phyloP scores from a whole-genome alignment of 2,888 invertebrate species.

The Leucophenga maculata region DNA sequence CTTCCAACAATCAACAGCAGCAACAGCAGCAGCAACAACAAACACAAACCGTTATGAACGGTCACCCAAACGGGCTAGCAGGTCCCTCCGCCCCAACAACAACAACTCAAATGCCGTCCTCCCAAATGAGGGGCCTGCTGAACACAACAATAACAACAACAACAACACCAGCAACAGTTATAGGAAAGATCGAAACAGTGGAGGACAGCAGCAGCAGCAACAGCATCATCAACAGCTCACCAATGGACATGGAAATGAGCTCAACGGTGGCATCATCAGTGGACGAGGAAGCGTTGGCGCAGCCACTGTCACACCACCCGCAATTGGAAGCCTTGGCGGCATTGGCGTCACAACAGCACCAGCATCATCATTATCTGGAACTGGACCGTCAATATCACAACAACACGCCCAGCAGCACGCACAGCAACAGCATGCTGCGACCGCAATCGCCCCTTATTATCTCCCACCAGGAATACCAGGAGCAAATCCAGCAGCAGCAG shows the following conservation, averaged over 20 bases:
- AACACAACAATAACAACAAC: slow-evolving; percentile 81
- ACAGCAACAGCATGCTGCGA: slow-evolving; percentile 48
- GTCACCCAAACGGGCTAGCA: slow-evolving; percentile 97
- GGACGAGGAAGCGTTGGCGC: slow-evolving; percentile 39
- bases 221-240: slow-evolving; percentile 51
- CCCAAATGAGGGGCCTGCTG: slow-evolving; percentile 93
- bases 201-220: slow-evolving; percentile 58
- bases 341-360: slow-evolving; percentile 39
- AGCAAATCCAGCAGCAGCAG: slow-evolving; percentile 55
- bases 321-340: slow-evolving; percentile 18
- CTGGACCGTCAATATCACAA: slow-evolving; percentile 41
- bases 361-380: slow-evolving; percentile 36
- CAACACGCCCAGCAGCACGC: slow-evolving; percentile 49
- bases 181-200: slow-evolving; percentile 53
- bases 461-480: slow-evolving; percentile 62
- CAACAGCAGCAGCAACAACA: slow-evolving; percentile 52
- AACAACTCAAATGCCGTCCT: slow-evolving; percentile 76
- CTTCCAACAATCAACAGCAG: slow-evolving; percentile 42
- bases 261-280: slow-evolving; percentile 42
- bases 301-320: slow-evolving; percentile 40
- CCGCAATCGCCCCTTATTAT: slow-evolving; percentile 65
- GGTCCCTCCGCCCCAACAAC: slow-evolving; percentile 90
- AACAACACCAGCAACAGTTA: slow-evolving; percentile 74
- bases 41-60: slow-evolving; percentile 73
- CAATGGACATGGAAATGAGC: slow-evolving; percentile 72